Evolutionary conservation across 2,888 invertebrate species (phyloP), one percentile per base, ranked within the genome.

Genomic region (Athrips mouffetella): DNA sequence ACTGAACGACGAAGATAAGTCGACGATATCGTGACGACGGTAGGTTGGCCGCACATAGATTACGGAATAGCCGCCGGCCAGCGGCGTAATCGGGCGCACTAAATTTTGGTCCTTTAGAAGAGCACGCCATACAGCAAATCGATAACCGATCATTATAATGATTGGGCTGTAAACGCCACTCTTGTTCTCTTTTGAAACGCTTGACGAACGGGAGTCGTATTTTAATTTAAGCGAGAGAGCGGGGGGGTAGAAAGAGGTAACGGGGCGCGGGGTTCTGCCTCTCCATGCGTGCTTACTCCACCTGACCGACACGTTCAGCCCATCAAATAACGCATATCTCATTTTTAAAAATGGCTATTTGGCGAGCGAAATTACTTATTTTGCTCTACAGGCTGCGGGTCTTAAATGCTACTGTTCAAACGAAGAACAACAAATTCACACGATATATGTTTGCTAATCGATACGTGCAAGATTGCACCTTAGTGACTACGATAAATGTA

Each of bases 81-180:
- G 65, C 67, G 69, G 76, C 69, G 71, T 79, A 81, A 81, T 80
- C 81, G 77, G 71, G 67, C 78, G 69, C 73, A 76, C 78, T 70
- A 77, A 81, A 83, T 73, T 81, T 78, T 75, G 77, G 80, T 83
- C 82, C 82, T 84, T 82, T 76, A 73, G 70, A 80, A 73, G 72
- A 77, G 76, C 84, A 82, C 81, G 85, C 81, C 67, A 81, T 72
- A 76, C 76, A 75, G 63, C 73, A 80, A 86, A 85, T 86, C 86
- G 87, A 87, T 87, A 80, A 84, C 83, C 83, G 75, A 73, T 86
- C 81, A 86, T 86, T 86, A 87, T 80, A 85, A 86, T 86, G 85
- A 87, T 85, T 85, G 83, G 71, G 62, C 81, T 68, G 77, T 81
- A 82, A 81, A 80, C 80, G 80, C 75, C 70, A 76, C 70, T 78